These are phyloP conservation scores for Tetragonula clypearis DNA, from an alignment of 1,140 invertebrate species.

Conservation along the genomic window DNA sequence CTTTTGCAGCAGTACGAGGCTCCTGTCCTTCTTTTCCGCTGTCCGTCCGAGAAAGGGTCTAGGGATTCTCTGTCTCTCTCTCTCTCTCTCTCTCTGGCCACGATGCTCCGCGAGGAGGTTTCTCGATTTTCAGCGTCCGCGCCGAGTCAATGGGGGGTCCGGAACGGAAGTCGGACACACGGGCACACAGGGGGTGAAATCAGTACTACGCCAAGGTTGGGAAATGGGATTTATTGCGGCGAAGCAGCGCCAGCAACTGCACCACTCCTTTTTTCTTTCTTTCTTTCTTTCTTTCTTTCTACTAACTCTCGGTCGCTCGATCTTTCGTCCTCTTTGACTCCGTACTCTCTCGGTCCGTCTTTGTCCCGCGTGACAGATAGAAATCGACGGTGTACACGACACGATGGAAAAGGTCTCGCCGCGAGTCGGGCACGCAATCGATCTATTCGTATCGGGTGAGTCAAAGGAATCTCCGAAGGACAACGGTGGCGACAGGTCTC, in stretches of 20 bases:
- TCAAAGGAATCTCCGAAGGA: constrained; percentile 15
- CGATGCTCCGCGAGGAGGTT: not conserved
- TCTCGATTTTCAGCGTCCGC: constrained; percentile 31
- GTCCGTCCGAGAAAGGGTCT: not conserved
- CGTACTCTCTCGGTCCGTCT: not conserved
- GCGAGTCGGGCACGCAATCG: constrained; percentile 22
- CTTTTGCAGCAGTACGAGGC: constrained; percentile 16
- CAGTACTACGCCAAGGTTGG: constrained; percentile 1
- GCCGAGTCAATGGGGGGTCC: not conserved
- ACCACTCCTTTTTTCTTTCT: not conserved
- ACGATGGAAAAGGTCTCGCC: constrained; percentile 3
- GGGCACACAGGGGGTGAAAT: constrained; percentile 1
- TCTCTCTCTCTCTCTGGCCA: not conserved
- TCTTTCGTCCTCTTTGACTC: not conserved
- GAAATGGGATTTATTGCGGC: constrained; percentile 22
- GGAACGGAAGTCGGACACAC: constrained; percentile 5
- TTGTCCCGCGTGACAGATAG: constrained; percentile 2
- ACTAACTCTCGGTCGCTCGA: not conserved
- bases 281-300: too few relatives aligned
- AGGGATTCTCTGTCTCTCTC: not conserved
- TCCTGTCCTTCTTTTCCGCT: constrained; percentile 1
- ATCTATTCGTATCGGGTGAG: constrained; percentile 28
- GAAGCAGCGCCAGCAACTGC: not conserved
- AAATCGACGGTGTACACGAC: constrained; percentile 17
- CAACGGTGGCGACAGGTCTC: not conserved